Evolutionary conservation across 2,888 invertebrate genomes (phyloP).

Genomic region (Syritta pipiens): DNA sequence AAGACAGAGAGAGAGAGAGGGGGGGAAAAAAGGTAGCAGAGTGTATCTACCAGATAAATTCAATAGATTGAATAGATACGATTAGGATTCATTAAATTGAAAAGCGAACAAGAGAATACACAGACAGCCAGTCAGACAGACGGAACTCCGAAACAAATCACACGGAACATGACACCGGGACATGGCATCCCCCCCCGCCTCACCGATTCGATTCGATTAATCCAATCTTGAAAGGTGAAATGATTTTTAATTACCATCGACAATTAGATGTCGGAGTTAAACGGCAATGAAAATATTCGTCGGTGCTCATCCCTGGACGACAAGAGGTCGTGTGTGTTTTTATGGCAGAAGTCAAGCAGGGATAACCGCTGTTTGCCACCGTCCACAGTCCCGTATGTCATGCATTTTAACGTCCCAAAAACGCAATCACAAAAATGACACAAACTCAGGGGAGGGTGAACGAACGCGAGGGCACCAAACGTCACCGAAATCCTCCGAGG

Average conservation of each 20-base stretch:
- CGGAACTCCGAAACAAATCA: conserved; percentile 59
- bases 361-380: conserved; percentile 8
- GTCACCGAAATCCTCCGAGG: conserved; percentile 30
- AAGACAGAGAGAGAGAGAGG: too few species aligned
- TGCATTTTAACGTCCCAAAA: conserved; percentile 71
- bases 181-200: conserved; percentile 5
- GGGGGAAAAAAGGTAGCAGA: conserved; percentile 54
- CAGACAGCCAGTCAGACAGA: conserved; percentile 6
- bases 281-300: not conserved
- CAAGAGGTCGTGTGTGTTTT: conserved; percentile 43
- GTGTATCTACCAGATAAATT: conserved; percentile 47
- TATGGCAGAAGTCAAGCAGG: conserved; percentile 48
- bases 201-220: conserved; percentile 7
- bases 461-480: too few species aligned
- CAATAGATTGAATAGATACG: conserved; percentile 61
- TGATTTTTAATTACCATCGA: conserved; percentile 41
- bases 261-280: conserved; percentile 43
- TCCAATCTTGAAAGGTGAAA: conserved; percentile 19
- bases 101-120: conserved; percentile 38
- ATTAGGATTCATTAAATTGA: conserved; percentile 64
- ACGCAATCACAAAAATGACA: conserved; percentile 70
- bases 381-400: conserved; percentile 45
- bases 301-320: too few species aligned
- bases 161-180: conserved; percentile 52
- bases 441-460: conserved; percentile 59